A percentile compares a stretch with the other conserved stretches of the same genome.
Conservation (phyloP, 2,113 vertebrate species). For the Excalfactoria chinensis region DNA sequence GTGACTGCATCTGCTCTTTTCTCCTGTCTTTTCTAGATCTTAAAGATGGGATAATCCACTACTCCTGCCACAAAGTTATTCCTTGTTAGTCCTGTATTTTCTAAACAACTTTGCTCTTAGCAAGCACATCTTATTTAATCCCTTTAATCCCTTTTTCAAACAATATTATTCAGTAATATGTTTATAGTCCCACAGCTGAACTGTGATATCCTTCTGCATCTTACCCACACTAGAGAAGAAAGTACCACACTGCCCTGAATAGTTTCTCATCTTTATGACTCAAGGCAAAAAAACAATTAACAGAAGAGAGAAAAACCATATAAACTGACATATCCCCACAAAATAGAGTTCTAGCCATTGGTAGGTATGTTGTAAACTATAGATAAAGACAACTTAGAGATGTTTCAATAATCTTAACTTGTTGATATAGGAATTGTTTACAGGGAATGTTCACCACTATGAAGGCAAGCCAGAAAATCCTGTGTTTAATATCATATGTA, state of each 20-base stretch:
- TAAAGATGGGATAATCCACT: not conserved
- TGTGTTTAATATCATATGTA: not conserved
- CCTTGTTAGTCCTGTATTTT: not conserved
- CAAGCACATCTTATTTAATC: not conserved
- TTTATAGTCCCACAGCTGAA: not conserved
- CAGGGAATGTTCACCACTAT: not conserved
- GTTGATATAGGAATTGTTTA: not conserved
- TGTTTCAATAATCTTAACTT: not conserved
- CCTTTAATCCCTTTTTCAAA: not conserved
- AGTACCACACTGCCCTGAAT: not conserved
- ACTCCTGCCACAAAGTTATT: not conserved
- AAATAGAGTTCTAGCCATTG: not conserved
- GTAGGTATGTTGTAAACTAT: not conserved
- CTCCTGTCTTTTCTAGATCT: not conserved
- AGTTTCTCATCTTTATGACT: not conserved
- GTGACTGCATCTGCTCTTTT: not conserved
- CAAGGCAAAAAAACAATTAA: not conserved
- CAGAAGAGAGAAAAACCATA: not conserved
- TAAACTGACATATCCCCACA: not conserved
- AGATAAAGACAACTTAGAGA: not conserved
- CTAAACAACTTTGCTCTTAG: not conserved
- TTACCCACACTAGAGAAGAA: not conserved
- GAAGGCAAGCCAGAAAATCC: not conserved
- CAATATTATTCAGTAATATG: not conserved
- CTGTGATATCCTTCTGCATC: not conserved